Conservation (phyloP, 37 sponge, comb jelly and placozoan genomes). For the Theonella swinhoei region DNA sequence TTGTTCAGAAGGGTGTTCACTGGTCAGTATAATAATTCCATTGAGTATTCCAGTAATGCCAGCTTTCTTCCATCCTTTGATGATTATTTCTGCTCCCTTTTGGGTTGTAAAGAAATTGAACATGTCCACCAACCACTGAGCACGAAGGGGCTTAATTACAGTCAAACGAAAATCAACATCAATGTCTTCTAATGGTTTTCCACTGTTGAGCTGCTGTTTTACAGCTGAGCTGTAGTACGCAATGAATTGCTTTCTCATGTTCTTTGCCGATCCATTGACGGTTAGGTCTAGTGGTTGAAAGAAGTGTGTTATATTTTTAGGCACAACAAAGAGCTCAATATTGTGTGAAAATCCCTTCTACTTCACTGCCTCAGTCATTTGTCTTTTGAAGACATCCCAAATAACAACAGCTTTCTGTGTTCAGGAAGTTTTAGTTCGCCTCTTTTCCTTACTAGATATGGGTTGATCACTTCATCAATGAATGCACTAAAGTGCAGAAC, state of each 20-base stretch:
- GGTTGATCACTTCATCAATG: constrained; percentile 51
- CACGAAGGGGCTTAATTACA: constrained; percentile 47
- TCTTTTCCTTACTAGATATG: constrained; percentile 34
- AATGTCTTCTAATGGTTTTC: constrained; percentile 31
- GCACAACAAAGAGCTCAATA: constrained; percentile 57
- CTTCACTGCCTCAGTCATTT: constrained; percentile 49
- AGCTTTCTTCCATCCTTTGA: constrained; percentile 49
- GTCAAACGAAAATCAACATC: constrained; percentile 31
- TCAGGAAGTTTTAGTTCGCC: constrained; percentile 22
- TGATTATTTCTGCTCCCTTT: constrained; percentile 21
- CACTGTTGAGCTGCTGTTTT: constrained; percentile 28
- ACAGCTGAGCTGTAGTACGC: constrained; percentile 35
- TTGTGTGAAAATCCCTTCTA: constrained; percentile 9
- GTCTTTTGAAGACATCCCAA: constrained; percentile 69
- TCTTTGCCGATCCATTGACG: constrained; percentile 54
- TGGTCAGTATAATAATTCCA: constrained; percentile 14
- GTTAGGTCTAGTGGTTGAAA: constrained; percentile 57
- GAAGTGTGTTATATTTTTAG: constrained; percentile 65
- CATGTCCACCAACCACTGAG: constrained; percentile 43
- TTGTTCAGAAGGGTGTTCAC: constrained; percentile 14
- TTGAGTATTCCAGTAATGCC: constrained; percentile 22
- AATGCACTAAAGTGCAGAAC: too few relatives aligned
- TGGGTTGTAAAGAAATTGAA: constrained; percentile 44
- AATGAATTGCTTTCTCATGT: constrained; percentile 28
- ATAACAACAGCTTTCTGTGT: constrained; percentile 31